Evolutionary conservation across 2,888 invertebrate genomes (phyloP).

Genomic region (Athetis lepigone): DNA sequence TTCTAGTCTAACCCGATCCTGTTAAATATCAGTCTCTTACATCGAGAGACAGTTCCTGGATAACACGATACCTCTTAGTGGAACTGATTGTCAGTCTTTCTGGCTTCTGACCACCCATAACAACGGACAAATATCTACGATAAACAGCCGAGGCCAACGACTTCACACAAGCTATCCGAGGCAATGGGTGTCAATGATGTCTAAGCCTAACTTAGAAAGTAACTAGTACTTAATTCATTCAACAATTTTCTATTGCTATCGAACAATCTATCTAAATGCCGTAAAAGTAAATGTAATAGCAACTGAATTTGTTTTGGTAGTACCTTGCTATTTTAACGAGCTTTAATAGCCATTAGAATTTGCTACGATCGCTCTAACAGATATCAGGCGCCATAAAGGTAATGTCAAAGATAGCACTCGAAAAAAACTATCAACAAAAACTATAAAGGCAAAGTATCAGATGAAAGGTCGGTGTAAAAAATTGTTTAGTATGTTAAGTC

Average conservation of each 20-base stretch:
- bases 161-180: too few relatives aligned
- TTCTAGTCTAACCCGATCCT: too few relatives aligned
- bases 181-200: too few relatives aligned
- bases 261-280: conserved; percentile 55
- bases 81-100: too few relatives aligned
- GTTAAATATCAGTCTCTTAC: too few relatives aligned
- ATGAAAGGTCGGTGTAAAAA: conserved; percentile 85
- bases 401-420: conserved; percentile 86
- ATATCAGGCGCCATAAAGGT: conserved; percentile 86
- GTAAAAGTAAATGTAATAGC: conserved; percentile 74
- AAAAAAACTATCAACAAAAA: conserved; percentile 88
- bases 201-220: too few relatives aligned
- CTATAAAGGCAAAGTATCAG: conserved; percentile 82
- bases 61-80: too few relatives aligned
- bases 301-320: conserved; percentile 83
- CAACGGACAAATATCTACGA: too few relatives aligned
- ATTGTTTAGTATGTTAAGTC: conserved; percentile 72
- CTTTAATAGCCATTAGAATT: conserved; percentile 86
- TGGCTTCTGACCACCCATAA: too few relatives aligned
- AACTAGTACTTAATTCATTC: too few relatives aligned
- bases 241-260: conserved; percentile 34
- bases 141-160: too few relatives aligned
- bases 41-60: too few relatives aligned
- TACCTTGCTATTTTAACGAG: conserved; percentile 75
- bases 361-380: conserved; percentile 82